Percentiles rank a stretch among this genome's conserved stretches.
These are phyloP conservation scores for Lasioglossum lativentre DNA, from an alignment of 2,888 invertebrate genomes.

Conservation along the genomic window DNA sequence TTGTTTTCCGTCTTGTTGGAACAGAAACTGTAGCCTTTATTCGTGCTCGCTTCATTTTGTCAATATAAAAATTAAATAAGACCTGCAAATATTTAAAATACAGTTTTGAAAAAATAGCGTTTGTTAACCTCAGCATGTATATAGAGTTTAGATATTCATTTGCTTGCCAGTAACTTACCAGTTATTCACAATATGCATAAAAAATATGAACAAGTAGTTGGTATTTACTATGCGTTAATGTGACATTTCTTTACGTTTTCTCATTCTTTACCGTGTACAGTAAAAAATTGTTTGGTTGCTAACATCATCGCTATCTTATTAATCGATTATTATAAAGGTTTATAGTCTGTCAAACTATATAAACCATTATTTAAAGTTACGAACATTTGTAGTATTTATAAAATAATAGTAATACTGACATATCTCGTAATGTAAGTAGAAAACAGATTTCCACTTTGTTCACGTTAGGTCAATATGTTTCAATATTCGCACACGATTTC, in stretches of 20 bases:
- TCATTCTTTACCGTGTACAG: background rate
- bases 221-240: background rate
- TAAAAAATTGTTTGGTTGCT: background rate
- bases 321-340: background rate
- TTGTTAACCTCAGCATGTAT: background rate
- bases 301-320: background rate
- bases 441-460: conserved; percentile 1
- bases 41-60: conserved; percentile 85
- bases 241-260: background rate
- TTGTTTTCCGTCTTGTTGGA: conserved; percentile 85
- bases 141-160: background rate
- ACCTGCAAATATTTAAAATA: conserved; percentile 15
- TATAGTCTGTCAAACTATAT: background rate
- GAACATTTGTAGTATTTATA: background rate
- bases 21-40: conserved; percentile 91
- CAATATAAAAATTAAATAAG: conserved; percentile 1
- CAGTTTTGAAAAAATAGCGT: background rate
- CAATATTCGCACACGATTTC: background rate
- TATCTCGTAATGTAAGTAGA: background rate
- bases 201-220: background rate
- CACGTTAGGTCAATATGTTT: conserved; percentile 16
- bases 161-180: conserved; percentile 8
- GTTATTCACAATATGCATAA: background rate
- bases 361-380: background rate
- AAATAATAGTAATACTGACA: background rate